Percentiles rank a stretch among this genome's conserved stretches.
These are phyloP conservation scores for Hybos culiciformis DNA, from an alignment of 2,888 invertebrate genomes.

Conservation along the genomic window DNA sequence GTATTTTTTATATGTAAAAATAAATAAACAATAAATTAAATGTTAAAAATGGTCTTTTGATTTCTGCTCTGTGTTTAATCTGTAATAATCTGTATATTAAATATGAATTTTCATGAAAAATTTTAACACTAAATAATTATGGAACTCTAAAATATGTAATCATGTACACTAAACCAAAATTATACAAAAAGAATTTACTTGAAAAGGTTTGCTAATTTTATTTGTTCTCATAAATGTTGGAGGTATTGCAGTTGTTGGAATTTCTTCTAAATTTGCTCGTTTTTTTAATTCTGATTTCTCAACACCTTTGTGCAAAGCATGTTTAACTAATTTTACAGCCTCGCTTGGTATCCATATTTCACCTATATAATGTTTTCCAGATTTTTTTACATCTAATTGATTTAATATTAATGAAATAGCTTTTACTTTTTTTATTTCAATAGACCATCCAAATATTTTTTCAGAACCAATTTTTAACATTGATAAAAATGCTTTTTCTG, in stretches of 20 bases:
- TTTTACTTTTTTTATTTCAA: constrained; percentile 68
- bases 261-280: constrained; percentile 76
- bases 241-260: constrained; percentile 58
- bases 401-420: constrained; percentile 84
- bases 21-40: too few species aligned
- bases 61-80: too few species aligned
- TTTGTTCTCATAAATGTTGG: constrained; percentile 87
- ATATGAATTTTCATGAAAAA: neutral
- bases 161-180: neutral
- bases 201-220: constrained; percentile 83
- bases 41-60: too few species aligned
- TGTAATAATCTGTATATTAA: too few species aligned
- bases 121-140: neutral
- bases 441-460: constrained; percentile 47
- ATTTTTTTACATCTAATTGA: constrained; percentile 72
- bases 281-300: constrained; percentile 68
- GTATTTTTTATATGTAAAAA: too few species aligned
- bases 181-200: constrained; percentile 35
- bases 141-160: neutral
- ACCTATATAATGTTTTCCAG: constrained; percentile 66
- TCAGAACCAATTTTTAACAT: constrained; percentile 37
- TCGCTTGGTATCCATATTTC: constrained; percentile 73
- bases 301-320: constrained; percentile 63
- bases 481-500: constrained; percentile 59
- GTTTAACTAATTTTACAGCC: constrained; percentile 56